Base-by-base conservation (phyloP, 2,113 vertebrate species). In the Nothobranchius furzeri region DNA sequence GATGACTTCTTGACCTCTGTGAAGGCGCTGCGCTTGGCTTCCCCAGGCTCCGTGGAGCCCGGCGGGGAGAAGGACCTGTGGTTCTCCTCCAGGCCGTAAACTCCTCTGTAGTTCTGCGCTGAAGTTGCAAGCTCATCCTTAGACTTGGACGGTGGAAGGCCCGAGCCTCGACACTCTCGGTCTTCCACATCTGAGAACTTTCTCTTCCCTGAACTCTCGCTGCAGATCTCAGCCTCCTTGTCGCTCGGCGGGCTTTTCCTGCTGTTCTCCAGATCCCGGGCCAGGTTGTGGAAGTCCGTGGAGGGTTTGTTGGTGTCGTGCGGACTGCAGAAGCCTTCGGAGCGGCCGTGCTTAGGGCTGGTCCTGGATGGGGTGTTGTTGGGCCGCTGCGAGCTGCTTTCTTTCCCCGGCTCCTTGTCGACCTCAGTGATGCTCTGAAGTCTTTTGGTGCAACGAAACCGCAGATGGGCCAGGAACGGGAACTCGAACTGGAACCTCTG, bases 401-500 rank as follows among this genome's bases (percentile, higher is more conserved):
- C 88, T 65, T 87, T 89, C 68, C 55, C 14, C 3, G 83, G 51
- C 42, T 92, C 88, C 43, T 94, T 92, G 10, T 95, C 95, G 0
- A 85, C 78, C 0, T 82, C 59, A 0, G 91, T 84, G 4, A 92
- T 78, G 68, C 90, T 92, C 79, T 93, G 94, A 37, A 96, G 90
- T 87, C 95, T 93, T 89, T 98, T 98, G 88, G 96, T 94, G 86
- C 97, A 99, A 66, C 96, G 95, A 88, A 99, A 98, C 30, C 97
- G 93, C 56, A 97, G 91, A 66, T 98, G 97, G 24, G 97, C 95
- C 85, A 95, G 84, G 48, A 95, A 96, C 0, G 97, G 97, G 66
- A 96, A 96, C 88, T 99, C 97, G 47, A 96, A 99, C 92, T 98
- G 97, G 92, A 98, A 98, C 25, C 95, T 92, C 73, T 98, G 97